Base-by-base conservation (phyloP, 2,113 vertebrate species). In the Drymodes brunneopygia region DNA sequence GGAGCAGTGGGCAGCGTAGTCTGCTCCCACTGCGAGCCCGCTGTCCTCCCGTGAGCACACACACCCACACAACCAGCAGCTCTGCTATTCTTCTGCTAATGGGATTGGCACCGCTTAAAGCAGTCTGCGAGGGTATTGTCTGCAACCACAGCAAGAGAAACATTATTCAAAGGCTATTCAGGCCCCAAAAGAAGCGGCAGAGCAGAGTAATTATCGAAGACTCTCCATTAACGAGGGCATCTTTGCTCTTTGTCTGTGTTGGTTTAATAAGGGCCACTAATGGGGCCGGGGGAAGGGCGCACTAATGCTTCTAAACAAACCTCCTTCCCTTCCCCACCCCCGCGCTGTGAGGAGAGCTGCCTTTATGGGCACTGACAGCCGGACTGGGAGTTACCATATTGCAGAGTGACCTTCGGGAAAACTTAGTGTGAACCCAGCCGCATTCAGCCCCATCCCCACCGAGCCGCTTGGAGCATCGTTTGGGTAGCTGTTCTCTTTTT, bases 141-240 rank as follows among this genome's bases (percentile, higher is more conserved):
- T 97, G 96, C 22, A 86, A 77, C 97, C 98, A 94, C 97, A 97
- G 98, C 97, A 98, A 98, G 97, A 98, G 98, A 98, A 98, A 98
- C 98, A 98, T 98, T 98, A 98, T 98, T 98, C 97, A 98, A 98
- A 98, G 97, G 94, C 97, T 96, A 98, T 98, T 98, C 98, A 98
- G 94, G 75, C 88, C 95, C 96, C 83, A 96, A 97, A 98, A 98
- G 98, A 97, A 98, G 98, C 97, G 71, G 97, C 97, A 92, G 97
- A 97, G 97, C 97, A 92, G 90, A 98, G 98, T 98, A 98, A 98
- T 99, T 98, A 98, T 98, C 91, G 66, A 95, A 98, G 97, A 96
- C 97, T 97, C 97, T 98, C 96, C 97, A 98, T 98, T 98, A 98
- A 98, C 96, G 95, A 97, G 98, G 98, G 96, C 98, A 97, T 98